Percentiles rank a stretch among this genome's conserved stretches.
These are phyloP conservation scores for Sebastes iracundus DNA, from an alignment of 2,797 vertebrate species.

Conservation along the genomic window DNA sequence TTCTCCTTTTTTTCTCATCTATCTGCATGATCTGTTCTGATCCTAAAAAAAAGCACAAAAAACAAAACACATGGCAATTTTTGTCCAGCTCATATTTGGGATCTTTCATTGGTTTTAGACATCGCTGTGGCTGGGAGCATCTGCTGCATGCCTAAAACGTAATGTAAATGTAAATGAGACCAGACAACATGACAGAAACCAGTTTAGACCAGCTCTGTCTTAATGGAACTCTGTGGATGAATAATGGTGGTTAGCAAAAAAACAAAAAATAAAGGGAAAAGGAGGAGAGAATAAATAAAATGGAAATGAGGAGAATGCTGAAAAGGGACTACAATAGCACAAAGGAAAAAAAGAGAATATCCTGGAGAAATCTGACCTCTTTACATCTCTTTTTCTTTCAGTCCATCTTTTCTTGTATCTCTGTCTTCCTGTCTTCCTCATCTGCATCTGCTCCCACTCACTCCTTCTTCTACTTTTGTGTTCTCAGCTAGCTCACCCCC, in stretches of 20 bases:
- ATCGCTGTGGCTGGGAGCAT: constrained; percentile 51
- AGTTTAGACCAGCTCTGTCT: constrained; percentile 59
- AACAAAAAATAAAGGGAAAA: constrained; percentile 21
- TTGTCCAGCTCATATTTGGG: constrained; percentile 30
- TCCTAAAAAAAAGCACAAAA: constrained; percentile 25
- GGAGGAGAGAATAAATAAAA: constrained; percentile 15
- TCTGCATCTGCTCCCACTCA: constrained; percentile 23
- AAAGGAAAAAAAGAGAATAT: neutral
- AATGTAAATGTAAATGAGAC: constrained; percentile 79
- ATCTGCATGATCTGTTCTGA: constrained; percentile 24
- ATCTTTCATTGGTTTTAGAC: constrained; percentile 51
- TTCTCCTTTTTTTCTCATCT: constrained; percentile 6
- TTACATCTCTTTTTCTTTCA: neutral
- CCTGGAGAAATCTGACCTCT: constrained; percentile 27
- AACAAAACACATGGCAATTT: constrained; percentile 30
- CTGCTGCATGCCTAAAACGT: constrained; percentile 56
- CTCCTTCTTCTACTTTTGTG: constrained; percentile 31
- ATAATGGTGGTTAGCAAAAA: constrained; percentile 51
- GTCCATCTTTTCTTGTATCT: neutral
- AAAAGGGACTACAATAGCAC: constrained; percentile 3
- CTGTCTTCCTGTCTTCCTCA: constrained; percentile 4
- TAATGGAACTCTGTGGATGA: constrained; percentile 67
- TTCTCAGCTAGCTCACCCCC: constrained; percentile 16
- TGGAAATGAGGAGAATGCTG: constrained; percentile 16
- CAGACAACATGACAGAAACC: constrained; percentile 69